Base-by-base conservation (phyloP, 2,797 vertebrate genomes). In the Remorina albescens region DNA sequence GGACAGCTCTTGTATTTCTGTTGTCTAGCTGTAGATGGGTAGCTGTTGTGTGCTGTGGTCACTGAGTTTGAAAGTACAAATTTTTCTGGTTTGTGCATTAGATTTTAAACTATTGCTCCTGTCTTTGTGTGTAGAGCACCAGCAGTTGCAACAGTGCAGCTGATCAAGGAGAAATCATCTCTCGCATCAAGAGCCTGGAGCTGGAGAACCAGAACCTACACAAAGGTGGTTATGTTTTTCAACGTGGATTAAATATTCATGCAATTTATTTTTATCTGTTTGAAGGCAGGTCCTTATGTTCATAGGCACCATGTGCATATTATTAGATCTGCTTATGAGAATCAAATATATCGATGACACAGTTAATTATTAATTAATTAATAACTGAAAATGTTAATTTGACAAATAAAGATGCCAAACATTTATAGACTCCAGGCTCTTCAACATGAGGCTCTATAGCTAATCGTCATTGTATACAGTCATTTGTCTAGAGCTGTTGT, bases 171-270 rank as follows among this genome's bases (percentile, higher is more conserved):
- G 97, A 98, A 66, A 85, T 99, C 3, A 19, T 95, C 0, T 67
- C 88, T 55, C 93, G 97, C 36, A 95, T 99, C 42, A 95, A 94
- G 58, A 94, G 88, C 78, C 92, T 99, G 89, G 97, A 99, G 82
- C 90, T 92, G 63, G 97, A 99, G 91, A 99, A 98, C 85, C 94
- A 95, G 51, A 96, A 85, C 74, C 94, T 99, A 76, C 87, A 92
- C 80, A 95, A 92, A 83, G 96, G 97, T 99, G 60, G 76, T 71
- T 34, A 37, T 42, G 18, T 72, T 53, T 61, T 4, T 64, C 23
- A 1, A 5, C 36, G 21, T 41, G 2, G 0, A 57, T 71, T 13
- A 67, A 34, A 60, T 44, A 16, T 54, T 7, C 39, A 55, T 71
- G 12, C 15, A 25, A 37, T 21, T 30, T 12, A 13, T 53, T 21